phyloP scores from a whole-genome alignment of 2,113 vertebrate genomes.

The Amphilophus citrinellus region DNA sequence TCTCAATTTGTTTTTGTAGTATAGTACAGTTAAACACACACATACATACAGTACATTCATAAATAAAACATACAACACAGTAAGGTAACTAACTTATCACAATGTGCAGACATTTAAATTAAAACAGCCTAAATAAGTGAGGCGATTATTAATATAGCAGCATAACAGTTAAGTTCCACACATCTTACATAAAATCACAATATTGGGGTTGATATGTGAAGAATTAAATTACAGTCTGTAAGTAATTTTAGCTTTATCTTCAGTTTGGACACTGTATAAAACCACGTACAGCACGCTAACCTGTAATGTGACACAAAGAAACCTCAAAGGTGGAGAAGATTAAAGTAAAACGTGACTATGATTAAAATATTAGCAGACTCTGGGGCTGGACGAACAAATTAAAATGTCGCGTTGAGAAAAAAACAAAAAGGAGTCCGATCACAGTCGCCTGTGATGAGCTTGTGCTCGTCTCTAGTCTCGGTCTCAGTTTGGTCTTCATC shows the following conservation, averaged over 20 bases:
- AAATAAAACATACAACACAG: conserved; percentile 36
- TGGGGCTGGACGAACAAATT: not conserved
- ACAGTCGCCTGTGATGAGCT: conserved; percentile 34
- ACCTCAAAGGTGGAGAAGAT: not conserved
- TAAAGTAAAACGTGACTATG: not conserved
- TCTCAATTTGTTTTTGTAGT: conserved; percentile 20
- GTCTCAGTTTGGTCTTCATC: conserved; percentile 48
- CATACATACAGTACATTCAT: conserved; percentile 44
- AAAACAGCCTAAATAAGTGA: conserved; percentile 28
- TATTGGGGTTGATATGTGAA: not conserved
- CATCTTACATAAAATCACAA: conserved; percentile 4
- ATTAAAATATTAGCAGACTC: conserved; percentile 45
- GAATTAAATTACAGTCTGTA: not conserved
- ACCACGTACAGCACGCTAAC: not conserved
- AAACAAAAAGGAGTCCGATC: conserved; percentile 10
- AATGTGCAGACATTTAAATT: conserved; percentile 22
- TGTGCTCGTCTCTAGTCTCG: conserved; percentile 55
- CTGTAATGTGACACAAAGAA: not conserved
- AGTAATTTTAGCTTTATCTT: not conserved
- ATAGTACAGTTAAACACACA: conserved; percentile 43
- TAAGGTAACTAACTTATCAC: conserved; percentile 29
- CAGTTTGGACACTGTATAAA: not conserved
- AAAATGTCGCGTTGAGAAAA: conserved; percentile 10
- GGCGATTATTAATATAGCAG: conserved; percentile 35
- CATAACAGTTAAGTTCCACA: conserved; percentile 35